phyloP scores from a whole-genome alignment of 2,113 vertebrate genomes.

The Nestor notabilis region DNA sequence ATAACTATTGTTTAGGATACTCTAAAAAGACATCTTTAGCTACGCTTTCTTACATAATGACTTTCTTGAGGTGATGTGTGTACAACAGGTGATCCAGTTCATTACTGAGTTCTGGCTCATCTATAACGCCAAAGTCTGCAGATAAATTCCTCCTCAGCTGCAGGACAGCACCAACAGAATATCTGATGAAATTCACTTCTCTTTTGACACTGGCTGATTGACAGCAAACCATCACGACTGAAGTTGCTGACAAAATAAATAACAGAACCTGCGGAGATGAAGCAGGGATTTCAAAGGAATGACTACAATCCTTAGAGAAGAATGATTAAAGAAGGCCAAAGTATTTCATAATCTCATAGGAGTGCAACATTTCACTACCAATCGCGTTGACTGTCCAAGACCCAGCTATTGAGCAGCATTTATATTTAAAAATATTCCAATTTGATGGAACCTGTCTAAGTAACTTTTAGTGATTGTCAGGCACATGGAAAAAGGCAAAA shows the following conservation, averaged over 20 bases:
- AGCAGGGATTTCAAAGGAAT: not conserved
- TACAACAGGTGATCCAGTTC: not conserved
- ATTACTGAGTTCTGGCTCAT: not conserved
- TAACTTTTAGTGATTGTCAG: not conserved
- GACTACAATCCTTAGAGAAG: not conserved
- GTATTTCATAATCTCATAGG: not conserved
- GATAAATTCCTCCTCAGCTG: not conserved
- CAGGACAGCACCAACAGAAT: not conserved
- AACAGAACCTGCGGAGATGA: not conserved
- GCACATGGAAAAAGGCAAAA: not conserved
- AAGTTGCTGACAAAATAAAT: constrained; percentile 29
- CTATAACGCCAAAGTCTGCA: not conserved
- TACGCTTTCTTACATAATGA: not conserved
- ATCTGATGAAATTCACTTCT: not conserved
- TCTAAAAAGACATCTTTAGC: not conserved
- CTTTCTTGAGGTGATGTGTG: not conserved
- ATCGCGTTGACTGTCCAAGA: not conserved
- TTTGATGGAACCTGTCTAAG: not conserved
- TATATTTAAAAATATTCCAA: constrained; percentile 2
- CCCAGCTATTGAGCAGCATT: not conserved
- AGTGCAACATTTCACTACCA: not conserved
- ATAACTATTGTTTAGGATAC: not conserved
- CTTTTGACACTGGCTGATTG: constrained; percentile 2
- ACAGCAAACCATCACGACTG: not conserved
- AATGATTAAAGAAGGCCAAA: not conserved